phyloP scores from a whole-genome alignment of 2,113 vertebrate genomes.

The Grammomys dolichurus region DNA sequence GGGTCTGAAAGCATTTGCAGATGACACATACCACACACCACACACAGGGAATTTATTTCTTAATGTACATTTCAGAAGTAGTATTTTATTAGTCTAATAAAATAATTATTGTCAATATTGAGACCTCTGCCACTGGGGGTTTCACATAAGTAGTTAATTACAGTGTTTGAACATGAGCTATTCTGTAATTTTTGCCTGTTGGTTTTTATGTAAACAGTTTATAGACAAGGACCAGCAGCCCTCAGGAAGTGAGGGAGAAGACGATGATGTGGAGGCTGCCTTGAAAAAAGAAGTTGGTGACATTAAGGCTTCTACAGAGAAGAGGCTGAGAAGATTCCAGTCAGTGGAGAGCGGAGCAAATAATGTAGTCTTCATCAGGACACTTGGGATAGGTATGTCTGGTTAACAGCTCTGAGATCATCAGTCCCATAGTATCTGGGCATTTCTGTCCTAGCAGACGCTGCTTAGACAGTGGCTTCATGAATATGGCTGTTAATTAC shows the following conservation, averaged over 20 bases:
- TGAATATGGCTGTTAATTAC: not conserved
- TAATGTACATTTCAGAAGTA: not conserved
- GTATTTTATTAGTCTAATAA: slow-evolving; percentile 13
- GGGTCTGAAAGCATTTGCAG: slow-evolving; percentile 56
- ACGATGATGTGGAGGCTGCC: slow-evolving; percentile 92
- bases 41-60: not conserved
- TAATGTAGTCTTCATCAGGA: slow-evolving; percentile 96
- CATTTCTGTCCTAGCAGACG: not conserved
- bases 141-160: slow-evolving; percentile 53
- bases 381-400: slow-evolving; percentile 92
- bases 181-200: not conserved
- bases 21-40: not conserved
- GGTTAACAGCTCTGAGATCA: not conserved
- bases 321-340: slow-evolving; percentile 92
- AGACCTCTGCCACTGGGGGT: not conserved
- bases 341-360: slow-evolving; percentile 95
- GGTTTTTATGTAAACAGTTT: slow-evolving; percentile 85
- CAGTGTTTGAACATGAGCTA: not conserved
- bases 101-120: not conserved
- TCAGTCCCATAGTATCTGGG: not conserved
- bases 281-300: slow-evolving; percentile 95
- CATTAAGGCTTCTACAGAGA: slow-evolving; percentile 88
- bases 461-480: not conserved
- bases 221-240: slow-evolving; percentile 84
- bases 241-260: slow-evolving; percentile 87